These are phyloP conservation scores for Dipodomys stephensi DNA, from an alignment of 2,113 vertebrate species.

Conservation along the genomic window DNA sequence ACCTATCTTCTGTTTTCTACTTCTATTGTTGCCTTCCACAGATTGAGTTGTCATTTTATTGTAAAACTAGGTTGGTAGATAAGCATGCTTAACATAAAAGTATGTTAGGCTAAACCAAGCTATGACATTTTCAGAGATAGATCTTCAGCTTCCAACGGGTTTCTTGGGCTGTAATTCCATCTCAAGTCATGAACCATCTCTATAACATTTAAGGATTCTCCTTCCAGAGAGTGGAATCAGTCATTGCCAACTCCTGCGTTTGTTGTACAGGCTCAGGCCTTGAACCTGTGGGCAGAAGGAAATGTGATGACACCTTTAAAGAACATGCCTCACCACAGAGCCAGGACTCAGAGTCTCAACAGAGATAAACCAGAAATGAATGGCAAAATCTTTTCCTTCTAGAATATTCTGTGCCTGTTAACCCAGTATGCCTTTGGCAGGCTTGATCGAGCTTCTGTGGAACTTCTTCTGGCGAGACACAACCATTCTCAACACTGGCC, in stretches of 20 bases:
- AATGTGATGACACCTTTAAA: background rate
- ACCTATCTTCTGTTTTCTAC: background rate
- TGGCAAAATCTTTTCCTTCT: background rate
- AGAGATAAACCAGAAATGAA: background rate
- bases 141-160: rapidly evolving
- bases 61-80: background rate
- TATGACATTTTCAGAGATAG: background rate
- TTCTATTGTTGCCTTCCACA: background rate
- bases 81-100: too few species aligned
- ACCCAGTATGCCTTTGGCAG: rapidly evolving
- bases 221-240: background rate
- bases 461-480: background rate
- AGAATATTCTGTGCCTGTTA: rapidly evolving
- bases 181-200: background rate
- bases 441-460: background rate
- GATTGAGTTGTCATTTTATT: background rate
- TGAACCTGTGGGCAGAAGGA: background rate
- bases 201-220: background rate
- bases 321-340: background rate
- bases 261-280: background rate
- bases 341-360: background rate
- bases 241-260: background rate
- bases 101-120: background rate
- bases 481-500: background rate
- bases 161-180: background rate